Conservation (phyloP, 64 coral and sea anemone genomes). For the Orbicella faveolata region DNA sequence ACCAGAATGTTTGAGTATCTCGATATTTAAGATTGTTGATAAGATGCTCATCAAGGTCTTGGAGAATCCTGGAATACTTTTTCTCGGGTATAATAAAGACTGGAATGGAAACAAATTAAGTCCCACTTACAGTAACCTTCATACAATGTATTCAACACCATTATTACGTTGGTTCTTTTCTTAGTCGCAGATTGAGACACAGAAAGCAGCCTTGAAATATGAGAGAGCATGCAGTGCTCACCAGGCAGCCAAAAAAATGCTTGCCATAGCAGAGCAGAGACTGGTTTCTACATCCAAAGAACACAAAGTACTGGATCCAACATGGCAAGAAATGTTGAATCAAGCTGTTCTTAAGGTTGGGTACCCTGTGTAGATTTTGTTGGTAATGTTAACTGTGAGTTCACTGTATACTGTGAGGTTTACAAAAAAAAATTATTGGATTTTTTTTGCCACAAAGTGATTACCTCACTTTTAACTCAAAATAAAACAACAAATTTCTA, state of each 20-base stretch:
- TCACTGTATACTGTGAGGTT: not conserved
- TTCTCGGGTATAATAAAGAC: too few species aligned
- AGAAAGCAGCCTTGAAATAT: conserved; percentile 87
- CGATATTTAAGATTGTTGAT: too few species aligned
- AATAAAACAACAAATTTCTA: too few species aligned
- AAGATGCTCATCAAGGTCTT: too few species aligned
- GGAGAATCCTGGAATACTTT: too few species aligned
- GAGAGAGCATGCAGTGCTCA: conserved; percentile 74
- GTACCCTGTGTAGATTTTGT: not conserved
- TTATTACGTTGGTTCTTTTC: not conserved
- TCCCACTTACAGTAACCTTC: too few species aligned
- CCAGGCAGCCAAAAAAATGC: conserved; percentile 70
- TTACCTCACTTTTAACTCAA: too few species aligned
- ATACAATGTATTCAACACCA: too few species aligned
- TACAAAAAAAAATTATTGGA: not conserved
- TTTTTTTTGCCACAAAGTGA: too few species aligned
- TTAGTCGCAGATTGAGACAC: conserved; percentile 81
- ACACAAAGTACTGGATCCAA: conserved; percentile 76
- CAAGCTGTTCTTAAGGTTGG: conserved; percentile 72
- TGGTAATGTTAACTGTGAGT: not conserved
- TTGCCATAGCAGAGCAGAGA: conserved; percentile 79
- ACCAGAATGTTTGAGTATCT: too few species aligned
- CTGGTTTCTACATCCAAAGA: conserved; percentile 79
- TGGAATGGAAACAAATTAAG: too few species aligned
- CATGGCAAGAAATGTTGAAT: conserved; percentile 91